Conservation (phyloP, 2,113 vertebrate genomes). For the Nerophis lumbriciformis region DNA sequence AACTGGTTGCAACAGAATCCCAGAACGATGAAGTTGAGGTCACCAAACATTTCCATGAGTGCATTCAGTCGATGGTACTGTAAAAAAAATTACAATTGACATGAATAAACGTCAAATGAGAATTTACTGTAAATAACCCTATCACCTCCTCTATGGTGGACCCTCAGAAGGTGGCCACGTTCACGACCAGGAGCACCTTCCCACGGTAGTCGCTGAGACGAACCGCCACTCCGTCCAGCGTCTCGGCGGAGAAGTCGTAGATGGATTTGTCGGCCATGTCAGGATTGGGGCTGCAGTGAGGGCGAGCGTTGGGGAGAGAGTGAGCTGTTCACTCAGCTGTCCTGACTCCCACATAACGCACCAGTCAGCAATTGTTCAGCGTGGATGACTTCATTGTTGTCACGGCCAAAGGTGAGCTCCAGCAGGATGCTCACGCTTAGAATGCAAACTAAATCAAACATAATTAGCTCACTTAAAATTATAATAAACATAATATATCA, state of each 20-base stretch:
- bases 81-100: constrained; percentile 1
- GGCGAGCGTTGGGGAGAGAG: constrained; percentile 35
- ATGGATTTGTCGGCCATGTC: constrained; percentile 61
- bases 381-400: constrained; percentile 68
- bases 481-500: too few relatives aligned
- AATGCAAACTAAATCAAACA: too few relatives aligned
- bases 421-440: constrained; percentile 22
- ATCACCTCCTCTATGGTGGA: constrained; percentile 74
- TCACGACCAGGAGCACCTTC: constrained; percentile 73
- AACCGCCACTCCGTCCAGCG: constrained; percentile 61
- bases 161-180: constrained; percentile 77
- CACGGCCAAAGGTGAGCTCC: constrained; percentile 47
- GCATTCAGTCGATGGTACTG: constrained; percentile 76
- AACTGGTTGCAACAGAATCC: constrained; percentile 77
- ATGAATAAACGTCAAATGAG: constrained; percentile 18
- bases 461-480: too few relatives aligned
- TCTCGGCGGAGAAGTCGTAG: constrained; percentile 70
- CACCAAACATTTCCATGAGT: constrained; percentile 73
- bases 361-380: constrained; percentile 74
- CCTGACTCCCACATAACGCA: constrained; percentile 50
- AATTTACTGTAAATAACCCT: constrained; percentile 8
- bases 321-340: constrained; percentile 36
- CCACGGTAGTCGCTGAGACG: constrained; percentile 60
- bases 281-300: constrained; percentile 26
- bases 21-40: constrained; percentile 67